A percentile compares a stretch with the other conserved stretches of the same genome.
Evolutionary conservation across 2,797 vertebrate genomes (phyloP).

Genomic region (Pseudochromis fuscus): DNA sequence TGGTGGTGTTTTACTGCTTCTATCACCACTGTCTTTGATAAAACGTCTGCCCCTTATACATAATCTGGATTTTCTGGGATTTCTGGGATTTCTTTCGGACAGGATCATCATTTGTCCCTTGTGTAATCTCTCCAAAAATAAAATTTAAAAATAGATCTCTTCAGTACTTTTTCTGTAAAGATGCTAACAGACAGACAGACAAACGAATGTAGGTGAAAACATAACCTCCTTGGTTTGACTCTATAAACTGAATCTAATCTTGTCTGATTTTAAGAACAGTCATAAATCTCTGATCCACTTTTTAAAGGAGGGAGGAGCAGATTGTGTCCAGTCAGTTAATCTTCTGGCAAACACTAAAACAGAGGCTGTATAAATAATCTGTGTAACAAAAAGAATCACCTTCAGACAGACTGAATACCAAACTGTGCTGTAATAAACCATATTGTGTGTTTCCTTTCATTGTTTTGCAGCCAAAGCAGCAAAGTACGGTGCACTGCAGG

Average conservation of each 20-base stretch:
- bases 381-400: background rate
- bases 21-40: too few species aligned
- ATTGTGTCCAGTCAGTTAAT: slow-evolving; percentile 1
- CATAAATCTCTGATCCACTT: background rate
- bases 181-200: too few species aligned
- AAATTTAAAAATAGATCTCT: too few species aligned
- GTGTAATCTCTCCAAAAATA: too few species aligned
- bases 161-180: too few species aligned
- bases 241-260: background rate
- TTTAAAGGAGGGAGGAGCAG: background rate
- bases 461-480: slow-evolving; percentile 89
- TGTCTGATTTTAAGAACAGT: background rate
- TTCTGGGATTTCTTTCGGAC: too few species aligned
- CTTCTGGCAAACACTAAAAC: slow-evolving; percentile 6
- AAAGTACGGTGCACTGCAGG: slow-evolving; percentile 89
- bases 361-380: background rate
- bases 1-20: too few species aligned
- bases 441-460: slow-evolving; percentile 2
- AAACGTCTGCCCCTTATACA: too few species aligned
- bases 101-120: too few species aligned
- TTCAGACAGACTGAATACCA: background rate
- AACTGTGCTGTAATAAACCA: background rate
- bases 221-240: too few species aligned
- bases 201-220: too few species aligned
- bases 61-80: too few species aligned